Evolutionary conservation across 1,140 invertebrate species (phyloP).

Genomic region (Drosophila rufa): DNA sequence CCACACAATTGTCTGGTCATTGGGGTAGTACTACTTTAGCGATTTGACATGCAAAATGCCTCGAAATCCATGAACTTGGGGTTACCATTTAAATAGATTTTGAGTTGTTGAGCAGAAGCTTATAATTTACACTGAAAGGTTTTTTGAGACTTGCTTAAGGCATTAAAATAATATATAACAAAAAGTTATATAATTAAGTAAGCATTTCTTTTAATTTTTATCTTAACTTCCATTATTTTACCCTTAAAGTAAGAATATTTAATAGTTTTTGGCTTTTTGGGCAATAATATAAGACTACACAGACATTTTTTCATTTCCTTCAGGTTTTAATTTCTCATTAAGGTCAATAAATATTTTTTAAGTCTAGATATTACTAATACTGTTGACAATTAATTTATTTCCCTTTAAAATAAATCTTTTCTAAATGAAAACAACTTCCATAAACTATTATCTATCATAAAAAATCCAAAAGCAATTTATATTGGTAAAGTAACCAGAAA

Average conservation of each 20-base stretch:
- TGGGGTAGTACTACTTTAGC: conserved; percentile 22
- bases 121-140: neutral
- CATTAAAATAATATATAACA: no score
- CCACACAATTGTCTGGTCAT: conserved; percentile 40
- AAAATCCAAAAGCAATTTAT: neutral
- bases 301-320: neutral
- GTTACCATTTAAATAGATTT: conserved; percentile 4
- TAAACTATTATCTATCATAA: neutral
- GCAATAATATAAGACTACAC: neutral
- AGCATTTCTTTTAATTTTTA: neutral
- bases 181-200: no score
- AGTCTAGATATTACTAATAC: neutral
- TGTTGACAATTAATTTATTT: neutral
- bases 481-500: neutral
- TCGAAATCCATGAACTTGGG: conserved; percentile 10
- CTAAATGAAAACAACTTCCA: neutral
- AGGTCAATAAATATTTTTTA: neutral
- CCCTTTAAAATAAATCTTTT: neutral
- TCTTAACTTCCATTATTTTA: neutral
- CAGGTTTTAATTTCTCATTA: neutral
- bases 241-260: neutral
- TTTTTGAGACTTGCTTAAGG: no score
- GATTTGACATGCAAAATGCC: conserved; percentile 18
- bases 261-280: neutral
- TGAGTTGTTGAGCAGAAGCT: neutral